phyloP scores from a whole-genome alignment of 2,113 vertebrate species.

The Okapia johnstoni region DNA sequence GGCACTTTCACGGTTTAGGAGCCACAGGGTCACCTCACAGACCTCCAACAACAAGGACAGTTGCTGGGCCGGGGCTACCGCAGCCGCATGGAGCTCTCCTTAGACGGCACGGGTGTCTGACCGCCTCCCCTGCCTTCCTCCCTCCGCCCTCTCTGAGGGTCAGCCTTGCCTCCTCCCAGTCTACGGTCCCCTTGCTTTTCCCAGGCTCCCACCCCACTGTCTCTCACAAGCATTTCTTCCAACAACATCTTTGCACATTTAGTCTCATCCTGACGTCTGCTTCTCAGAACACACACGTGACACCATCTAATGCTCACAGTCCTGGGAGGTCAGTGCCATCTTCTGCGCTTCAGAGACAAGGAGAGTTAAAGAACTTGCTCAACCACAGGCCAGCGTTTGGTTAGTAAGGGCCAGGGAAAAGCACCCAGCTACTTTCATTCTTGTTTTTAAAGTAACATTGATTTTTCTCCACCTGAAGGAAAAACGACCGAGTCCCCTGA shows the following conservation, averaged over 20 bases:
- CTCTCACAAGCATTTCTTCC: not conserved
- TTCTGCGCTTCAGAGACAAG: not conserved
- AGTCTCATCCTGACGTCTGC: not conserved
- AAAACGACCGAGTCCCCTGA: not conserved
- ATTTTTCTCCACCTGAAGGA: not conserved
- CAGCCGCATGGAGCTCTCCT: not conserved
- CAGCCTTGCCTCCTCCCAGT: not conserved
- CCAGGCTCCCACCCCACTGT: not conserved
- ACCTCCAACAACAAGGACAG: fast-evolving
- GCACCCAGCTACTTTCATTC: not conserved
- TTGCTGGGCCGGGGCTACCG: no score
- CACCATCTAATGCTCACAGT: not conserved
- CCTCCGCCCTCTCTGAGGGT: not conserved
- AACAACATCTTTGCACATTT: not conserved
- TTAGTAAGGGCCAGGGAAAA: not conserved
- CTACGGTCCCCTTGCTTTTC: not conserved
- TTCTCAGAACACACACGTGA: not conserved
- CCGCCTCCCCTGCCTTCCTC: fast-evolving
- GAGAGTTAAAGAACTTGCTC: not conserved
- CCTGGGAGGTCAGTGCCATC: not conserved
- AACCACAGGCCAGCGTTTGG: not conserved
- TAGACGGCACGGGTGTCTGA: not conserved
- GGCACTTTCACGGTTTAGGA: not conserved
- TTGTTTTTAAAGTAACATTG: not conserved
- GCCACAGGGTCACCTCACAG: not conserved